Base-by-base conservation (phyloP, 2,113 vertebrate genomes). In the Opisthocomus hoazin region DNA sequence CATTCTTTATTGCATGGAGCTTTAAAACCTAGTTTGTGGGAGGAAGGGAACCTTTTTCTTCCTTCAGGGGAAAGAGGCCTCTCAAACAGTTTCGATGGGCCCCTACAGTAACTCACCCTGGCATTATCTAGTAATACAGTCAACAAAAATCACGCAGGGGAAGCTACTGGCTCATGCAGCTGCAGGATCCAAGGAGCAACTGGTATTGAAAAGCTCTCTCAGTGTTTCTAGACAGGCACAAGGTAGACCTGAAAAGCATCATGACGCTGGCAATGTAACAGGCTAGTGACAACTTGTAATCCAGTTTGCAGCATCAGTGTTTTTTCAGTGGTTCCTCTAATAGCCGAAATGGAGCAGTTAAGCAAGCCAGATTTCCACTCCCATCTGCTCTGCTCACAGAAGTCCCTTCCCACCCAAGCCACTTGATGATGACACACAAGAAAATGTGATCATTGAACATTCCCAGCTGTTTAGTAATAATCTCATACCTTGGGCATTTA, bases 401-500 rank as follows among this genome's bases (percentile, higher is more conserved):
- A 83, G 79, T 57, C 76, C 74, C 69, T 89, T 96, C 74, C 78
- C 89, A 92, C 87, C 82, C 66, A 78, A 95, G 24, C 41, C 70
- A 64, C 32, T 32, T 68, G 73, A 54, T 85, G 61, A 91, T 64
- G 70, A 65, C 50, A 82, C 19, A 63, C 34, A 71, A 75, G 36
- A 11, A 80, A 87, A 83, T 64, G 82, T 75, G 70, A 65, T 84
- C 69, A 68, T 3, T 95, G 91, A 95, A 64, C 51, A 43, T 50
- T 94, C 30, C 93, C 94, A 95, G 94, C 83, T 93, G 93, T 64
- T 90, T 71, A 58, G 61, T 12, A 64, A 56, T 58, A 73, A 57
- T 46, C 63, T 80, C 74, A 70, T 71, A 71, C 36, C 80, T 75
- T 0, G 0, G 65, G 34, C 81, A 79, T 71, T 91, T 45, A 84